phyloP scores from a whole-genome alignment of 1,140 invertebrate species.

The Caenorhabditis elegans region WBcel235 BX284604.4:10826001-10826500 shows the following conservation, averaged over 20 bases:
- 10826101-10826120: slow-evolving; percentile 7
- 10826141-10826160: too few relatives aligned
- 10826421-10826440: too few relatives aligned
- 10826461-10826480: too few relatives aligned
- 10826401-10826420: too few relatives aligned
- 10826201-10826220: not conserved
- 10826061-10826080: not conserved
- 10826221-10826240: slow-evolving; percentile 20
- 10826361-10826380: too few relatives aligned
- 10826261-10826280: slow-evolving; percentile 59
- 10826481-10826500: too few relatives aligned
- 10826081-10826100: slow-evolving; percentile 7
- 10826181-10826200: slow-evolving; percentile 5
- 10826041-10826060: not conserved
- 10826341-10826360: too few relatives aligned
- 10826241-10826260: slow-evolving; percentile 63
- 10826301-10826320: too few relatives aligned
- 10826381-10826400: too few relatives aligned
- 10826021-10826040: not conserved
- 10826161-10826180: not conserved
- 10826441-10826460: too few relatives aligned
- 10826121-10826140: not conserved
- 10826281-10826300: slow-evolving; percentile 59
- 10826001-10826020: too few relatives aligned
- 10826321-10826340: too few relatives aligned